Conservation (phyloP, 2,888 invertebrate genomes). For the Campoplex capitator region DNA sequence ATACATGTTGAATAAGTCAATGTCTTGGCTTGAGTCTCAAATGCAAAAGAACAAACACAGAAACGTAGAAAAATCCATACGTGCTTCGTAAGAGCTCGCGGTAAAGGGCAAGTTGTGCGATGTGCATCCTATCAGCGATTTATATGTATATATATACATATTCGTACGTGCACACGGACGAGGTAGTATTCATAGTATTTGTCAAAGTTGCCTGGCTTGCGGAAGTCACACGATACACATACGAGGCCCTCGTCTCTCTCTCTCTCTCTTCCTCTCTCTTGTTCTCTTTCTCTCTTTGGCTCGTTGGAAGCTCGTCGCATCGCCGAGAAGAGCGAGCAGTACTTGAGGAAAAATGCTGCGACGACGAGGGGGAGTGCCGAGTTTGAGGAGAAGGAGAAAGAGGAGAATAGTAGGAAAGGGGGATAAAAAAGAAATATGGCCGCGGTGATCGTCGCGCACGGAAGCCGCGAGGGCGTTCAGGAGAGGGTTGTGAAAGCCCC, state of each 20-base stretch:
- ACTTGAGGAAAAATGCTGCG: constrained; percentile 68
- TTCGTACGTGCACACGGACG: neutral
- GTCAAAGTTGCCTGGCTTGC: constrained; percentile 52
- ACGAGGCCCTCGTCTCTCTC: neutral
- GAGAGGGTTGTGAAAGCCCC: constrained; percentile 52
- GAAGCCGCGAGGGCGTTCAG: constrained; percentile 58
- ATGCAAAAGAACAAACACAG: constrained; percentile 32
- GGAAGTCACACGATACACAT: constrained; percentile 63
- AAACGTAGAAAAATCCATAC: constrained; percentile 43
- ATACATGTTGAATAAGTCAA: constrained; percentile 52
- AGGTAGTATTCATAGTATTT: neutral
- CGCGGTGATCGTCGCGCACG: constrained; percentile 68
- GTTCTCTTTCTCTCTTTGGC: neutral
- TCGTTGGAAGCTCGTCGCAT: constrained; percentile 29
- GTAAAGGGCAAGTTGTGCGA: constrained; percentile 25
- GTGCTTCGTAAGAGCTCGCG: constrained; percentile 1
- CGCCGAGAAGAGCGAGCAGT: constrained; percentile 50
- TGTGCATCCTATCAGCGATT: constrained; percentile 65
- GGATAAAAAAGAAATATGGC: constrained; percentile 66
- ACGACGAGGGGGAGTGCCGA: constrained; percentile 43
- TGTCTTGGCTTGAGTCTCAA: constrained; percentile 31
- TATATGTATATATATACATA: constrained; percentile 49
- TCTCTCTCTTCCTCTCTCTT: neutral
- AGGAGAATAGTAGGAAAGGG: constrained; percentile 17
- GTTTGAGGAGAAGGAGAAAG: constrained; percentile 12